phyloP scores from a whole-genome alignment of 2,113 vertebrate genomes.

The Holacanthus passer region DNA sequence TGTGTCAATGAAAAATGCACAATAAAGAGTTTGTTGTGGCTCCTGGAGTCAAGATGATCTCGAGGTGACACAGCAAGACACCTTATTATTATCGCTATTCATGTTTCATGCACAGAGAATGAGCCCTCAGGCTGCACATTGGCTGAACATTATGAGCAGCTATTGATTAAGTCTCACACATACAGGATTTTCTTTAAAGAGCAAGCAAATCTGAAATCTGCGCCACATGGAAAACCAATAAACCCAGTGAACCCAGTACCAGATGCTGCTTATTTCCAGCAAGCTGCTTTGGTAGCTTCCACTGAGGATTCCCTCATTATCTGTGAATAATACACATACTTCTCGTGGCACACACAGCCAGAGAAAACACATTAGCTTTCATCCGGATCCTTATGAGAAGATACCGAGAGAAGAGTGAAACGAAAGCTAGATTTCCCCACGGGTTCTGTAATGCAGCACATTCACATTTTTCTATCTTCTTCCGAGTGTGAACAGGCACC shows the following conservation, averaged over 20 bases:
- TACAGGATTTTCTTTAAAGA: neutral
- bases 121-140: neutral
- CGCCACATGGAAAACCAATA: conserved; percentile 10
- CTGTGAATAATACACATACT: conserved; percentile 30
- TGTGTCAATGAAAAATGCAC: neutral
- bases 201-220: neutral
- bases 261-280: conserved; percentile 24
- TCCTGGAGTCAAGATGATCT: neutral
- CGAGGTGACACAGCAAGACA: neutral
- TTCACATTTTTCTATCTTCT: conserved; percentile 40
- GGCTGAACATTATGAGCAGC: neutral
- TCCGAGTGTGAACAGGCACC: conserved; percentile 48
- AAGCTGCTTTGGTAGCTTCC: conserved; percentile 9
- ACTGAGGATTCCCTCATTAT: conserved; percentile 47
- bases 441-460: conserved; percentile 18
- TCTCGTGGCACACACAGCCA: neutral
- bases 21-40: neutral
- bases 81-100: neutral
- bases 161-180: conserved; percentile 3
- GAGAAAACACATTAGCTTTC: conserved; percentile 22
- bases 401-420: neutral
- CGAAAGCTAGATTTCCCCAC: conserved; percentile 13
- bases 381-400: conserved; percentile 8
- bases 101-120: neutral
- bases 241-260: conserved; percentile 37